Conservation (phyloP, 2,113 vertebrate genomes). For the Andinoacara biseriatus region DNA sequence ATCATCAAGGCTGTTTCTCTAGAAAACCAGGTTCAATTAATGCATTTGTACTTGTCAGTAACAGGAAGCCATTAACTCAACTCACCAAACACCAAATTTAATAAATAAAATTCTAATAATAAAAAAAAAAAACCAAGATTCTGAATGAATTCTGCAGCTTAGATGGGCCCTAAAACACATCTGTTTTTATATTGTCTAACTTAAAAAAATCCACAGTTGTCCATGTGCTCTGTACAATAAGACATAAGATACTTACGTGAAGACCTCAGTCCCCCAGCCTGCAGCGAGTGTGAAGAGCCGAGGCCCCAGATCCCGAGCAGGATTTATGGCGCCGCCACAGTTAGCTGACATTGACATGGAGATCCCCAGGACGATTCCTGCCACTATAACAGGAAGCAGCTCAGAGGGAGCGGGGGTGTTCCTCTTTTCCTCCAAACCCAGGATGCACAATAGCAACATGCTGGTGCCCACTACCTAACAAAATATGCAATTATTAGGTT, state of each 20-base stretch:
- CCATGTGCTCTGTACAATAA: background rate
- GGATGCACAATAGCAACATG: slow-evolving; percentile 79
- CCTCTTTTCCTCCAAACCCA: slow-evolving; percentile 78
- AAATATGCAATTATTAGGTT: background rate
- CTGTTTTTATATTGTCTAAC: background rate
- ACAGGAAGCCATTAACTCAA: background rate
- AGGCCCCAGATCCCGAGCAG: slow-evolving; percentile 87
- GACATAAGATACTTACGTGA: slow-evolving; percentile 72
- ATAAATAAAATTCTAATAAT: too few relatives aligned
- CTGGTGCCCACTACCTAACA: slow-evolving; percentile 83
- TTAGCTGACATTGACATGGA: slow-evolving; percentile 83
- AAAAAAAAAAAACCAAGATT: too few relatives aligned
- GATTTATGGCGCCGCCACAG: slow-evolving; percentile 88
- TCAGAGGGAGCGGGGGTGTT: slow-evolving; percentile 80
- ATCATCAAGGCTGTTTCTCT: background rate
- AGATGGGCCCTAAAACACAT: too few relatives aligned
- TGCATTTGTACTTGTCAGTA: background rate
- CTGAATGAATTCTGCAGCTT: too few relatives aligned
- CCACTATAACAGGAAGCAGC: slow-evolving; percentile 81
- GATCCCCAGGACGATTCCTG: slow-evolving; percentile 79
- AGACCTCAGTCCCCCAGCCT: slow-evolving; percentile 88
- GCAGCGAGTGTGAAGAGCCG: slow-evolving; percentile 86
- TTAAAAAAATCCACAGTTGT: background rate
- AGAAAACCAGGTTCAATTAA: background rate
- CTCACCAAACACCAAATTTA: background rate